phyloP scores from a whole-genome alignment of 2,797 vertebrate genomes.

The Micrastur ruficollis region DNA sequence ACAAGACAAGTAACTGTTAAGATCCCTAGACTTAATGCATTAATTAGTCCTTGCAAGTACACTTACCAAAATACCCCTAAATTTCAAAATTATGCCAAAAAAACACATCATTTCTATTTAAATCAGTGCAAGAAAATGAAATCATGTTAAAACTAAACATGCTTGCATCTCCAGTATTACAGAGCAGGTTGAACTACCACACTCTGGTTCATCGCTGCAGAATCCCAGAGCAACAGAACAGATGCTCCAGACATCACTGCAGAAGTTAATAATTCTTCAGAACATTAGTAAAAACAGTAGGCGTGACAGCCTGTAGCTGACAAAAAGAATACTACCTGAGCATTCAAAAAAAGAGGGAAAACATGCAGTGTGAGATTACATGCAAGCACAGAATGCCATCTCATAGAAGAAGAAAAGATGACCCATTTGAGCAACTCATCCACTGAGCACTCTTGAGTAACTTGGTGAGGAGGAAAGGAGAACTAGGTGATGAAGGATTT shows the following conservation, averaged over 20 bases:
- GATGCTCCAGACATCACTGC: not conserved
- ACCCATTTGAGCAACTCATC: not conserved
- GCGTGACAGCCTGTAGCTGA: not conserved
- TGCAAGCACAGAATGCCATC: not conserved
- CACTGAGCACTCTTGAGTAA: not conserved
- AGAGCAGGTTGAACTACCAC: not conserved
- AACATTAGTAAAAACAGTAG: not conserved
- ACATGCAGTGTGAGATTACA: not conserved
- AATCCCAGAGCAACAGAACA: not conserved
- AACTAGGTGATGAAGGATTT: conserved; percentile 18
- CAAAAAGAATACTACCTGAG: not conserved
- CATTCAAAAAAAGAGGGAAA: not conserved
- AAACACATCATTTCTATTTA: not conserved
- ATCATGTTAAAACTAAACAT: not conserved
- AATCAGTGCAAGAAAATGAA: not conserved
- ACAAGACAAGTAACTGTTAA: not conserved
- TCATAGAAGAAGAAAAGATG: not conserved
- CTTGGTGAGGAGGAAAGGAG: not conserved
- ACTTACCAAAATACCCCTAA: not conserved
- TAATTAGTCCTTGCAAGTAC: not conserved
- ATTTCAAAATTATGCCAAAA: not conserved
- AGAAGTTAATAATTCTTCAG: not conserved
- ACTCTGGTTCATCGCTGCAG: not conserved
- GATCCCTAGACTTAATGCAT: not conserved
- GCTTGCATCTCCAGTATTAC: not conserved